These are phyloP conservation scores for Drosophila tsacasi DNA, from an alignment of 1,140 invertebrate genomes.

Conservation along the genomic window DNA sequence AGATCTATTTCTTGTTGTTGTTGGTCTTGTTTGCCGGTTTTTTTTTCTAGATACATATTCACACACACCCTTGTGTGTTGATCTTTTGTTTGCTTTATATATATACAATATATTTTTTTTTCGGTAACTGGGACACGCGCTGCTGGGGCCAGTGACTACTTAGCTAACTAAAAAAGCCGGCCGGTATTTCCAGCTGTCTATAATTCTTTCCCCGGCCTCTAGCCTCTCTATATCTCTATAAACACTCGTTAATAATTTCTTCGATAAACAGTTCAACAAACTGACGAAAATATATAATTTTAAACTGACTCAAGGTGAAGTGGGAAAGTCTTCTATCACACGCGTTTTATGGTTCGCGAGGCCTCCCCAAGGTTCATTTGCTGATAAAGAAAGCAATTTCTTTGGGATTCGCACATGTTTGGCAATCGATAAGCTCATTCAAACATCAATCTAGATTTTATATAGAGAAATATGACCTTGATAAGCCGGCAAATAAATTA, in stretches of 20 bases:
- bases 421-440: neutral
- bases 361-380: constrained; percentile 50
- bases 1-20: constrained; percentile 41
- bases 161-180: constrained; percentile 53
- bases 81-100: constrained; percentile 24
- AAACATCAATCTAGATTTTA: constrained; percentile 21
- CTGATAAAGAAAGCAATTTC: constrained; percentile 54
- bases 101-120: constrained; percentile 4
- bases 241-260: constrained; percentile 9
- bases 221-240: neutral
- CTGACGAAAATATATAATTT: constrained; percentile 40
- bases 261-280: constrained; percentile 57
- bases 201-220: neutral
- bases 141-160: constrained; percentile 38
- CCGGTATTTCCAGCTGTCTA: constrained; percentile 51
- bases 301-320: constrained; percentile 58
- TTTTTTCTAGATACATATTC: constrained; percentile 11
- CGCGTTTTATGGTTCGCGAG: constrained; percentile 1
- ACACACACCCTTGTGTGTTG: constrained; percentile 24
- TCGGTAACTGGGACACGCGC: constrained; percentile 43
- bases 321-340: constrained; percentile 38
- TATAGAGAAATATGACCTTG: neutral
- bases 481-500: neutral
- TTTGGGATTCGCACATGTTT: constrained; percentile 8
- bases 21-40: constrained; percentile 37